Evolutionary conservation across 2,888 invertebrate species (phyloP), one percentile per base, ranked within the genome.

Genomic region (Schizotus pectinicornis): DNA sequence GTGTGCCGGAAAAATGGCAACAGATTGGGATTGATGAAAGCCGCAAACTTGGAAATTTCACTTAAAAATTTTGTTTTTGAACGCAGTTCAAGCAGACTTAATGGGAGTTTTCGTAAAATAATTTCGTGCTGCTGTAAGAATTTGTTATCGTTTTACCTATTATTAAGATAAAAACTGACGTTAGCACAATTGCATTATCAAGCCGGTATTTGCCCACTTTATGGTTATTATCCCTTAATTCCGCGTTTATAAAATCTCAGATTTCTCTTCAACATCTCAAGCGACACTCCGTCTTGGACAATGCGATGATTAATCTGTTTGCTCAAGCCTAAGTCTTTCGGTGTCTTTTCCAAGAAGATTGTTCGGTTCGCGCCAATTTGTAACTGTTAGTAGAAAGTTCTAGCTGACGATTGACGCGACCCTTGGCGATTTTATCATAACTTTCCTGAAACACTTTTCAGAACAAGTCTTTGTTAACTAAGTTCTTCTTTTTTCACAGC

Each of bases 161-260:
- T 48, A 49, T 56, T 56, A 49, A 50, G 43, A 49, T 50, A 56
- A 43, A 6, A 45, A 49, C n/a, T 54, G 47, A 46, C 49, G 42
- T 39, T 7, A 6, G 12, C 12, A 56, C 51, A 49, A 56, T 56
- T 49, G 50, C 43, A 56, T 56, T 56, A 56, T 49, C 51, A 45
- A 51, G 50, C 41, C 41, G 13, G 39, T 56, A 51, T 56, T 56
- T 56, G 42, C 50, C n/a, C n/a, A 56, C 30, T 46, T 51, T 45
- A 56, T 46, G 34, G 31, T 45, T 43, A 54, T 42, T 42, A 41
- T 47, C 22, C 22, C 5, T 22, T 22, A 22, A 22, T 22, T 22
- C 22, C 22, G 22, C 22, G 22, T 22, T 22, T 22, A 22, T 22
- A 22, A 22, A 22, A 22, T 22, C 22, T 22, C 22, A 22, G 22